phyloP scores from a whole-genome alignment of 92 coral and sea anemone genomes.

The Epizoanthus rinbou region DNA sequence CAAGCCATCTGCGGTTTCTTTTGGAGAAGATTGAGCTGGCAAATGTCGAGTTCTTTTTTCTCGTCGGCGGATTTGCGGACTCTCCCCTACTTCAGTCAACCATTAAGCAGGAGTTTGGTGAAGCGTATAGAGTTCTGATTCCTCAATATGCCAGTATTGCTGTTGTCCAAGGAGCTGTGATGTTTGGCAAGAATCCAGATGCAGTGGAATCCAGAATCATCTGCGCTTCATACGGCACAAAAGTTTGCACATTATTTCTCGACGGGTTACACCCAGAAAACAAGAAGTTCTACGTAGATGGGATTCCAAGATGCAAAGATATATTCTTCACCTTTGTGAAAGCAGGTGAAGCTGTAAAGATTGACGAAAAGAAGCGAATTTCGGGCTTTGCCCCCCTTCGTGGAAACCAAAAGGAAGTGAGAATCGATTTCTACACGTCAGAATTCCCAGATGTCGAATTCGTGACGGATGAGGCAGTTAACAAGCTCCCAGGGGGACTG shows the following conservation, averaged over 20 bases:
- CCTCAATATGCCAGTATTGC: conserved; percentile 68
- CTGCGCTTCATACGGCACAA: conserved; percentile 62
- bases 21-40: conserved; percentile 34
- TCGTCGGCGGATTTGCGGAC: conserved; percentile 77
- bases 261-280: conserved; percentile 50
- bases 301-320: conserved; percentile 54
- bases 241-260: conserved; percentile 46
- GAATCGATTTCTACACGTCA: conserved; percentile 62
- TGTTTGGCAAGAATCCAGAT: conserved; percentile 71
- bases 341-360: conserved; percentile 59
- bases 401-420: conserved; percentile 46
- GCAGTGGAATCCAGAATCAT: conserved; percentile 58
- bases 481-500: conserved; percentile 54
- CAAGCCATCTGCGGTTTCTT: conserved; percentile 49
- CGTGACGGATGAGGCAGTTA: conserved; percentile 62
- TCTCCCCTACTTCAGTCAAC: conserved; percentile 55
- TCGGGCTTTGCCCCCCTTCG: conserved; percentile 55
- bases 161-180: conserved; percentile 69
- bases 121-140: conserved; percentile 35
- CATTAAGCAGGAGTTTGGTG: conserved; percentile 51
- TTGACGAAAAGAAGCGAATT: conserved; percentile 50
- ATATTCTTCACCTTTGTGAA: conserved; percentile 56
- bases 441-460: conserved; percentile 37
- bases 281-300: conserved; percentile 51
- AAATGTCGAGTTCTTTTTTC: conserved; percentile 55